Evolutionary conservation across 1,140 invertebrate species (phyloP), one percentile per base, ranked within the genome.

Genomic region (Pomacea maculata): DNA sequence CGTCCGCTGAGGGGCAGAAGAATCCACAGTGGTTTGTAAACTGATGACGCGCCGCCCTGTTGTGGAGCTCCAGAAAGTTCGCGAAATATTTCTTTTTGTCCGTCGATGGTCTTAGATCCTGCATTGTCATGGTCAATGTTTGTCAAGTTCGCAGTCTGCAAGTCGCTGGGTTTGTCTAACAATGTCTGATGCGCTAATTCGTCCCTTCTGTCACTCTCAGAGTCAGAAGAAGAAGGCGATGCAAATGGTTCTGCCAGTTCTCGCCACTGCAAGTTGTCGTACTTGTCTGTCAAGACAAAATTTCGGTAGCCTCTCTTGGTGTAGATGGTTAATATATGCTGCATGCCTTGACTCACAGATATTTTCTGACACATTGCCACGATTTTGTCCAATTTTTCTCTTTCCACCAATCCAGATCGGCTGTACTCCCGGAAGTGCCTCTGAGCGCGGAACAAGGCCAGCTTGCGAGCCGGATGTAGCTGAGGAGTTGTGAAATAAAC

Each of bases 1-100:
- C 77, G 77, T 25, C 77, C 77, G 54, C 15, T 68, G 45, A 78
- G 25, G 5, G 77, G 57, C 8, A 78, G 67, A n/a, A 70, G 67
- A 70, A 70, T 70, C 67, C 67, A 70, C 11, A 61, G 57, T 0
- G 57, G 4, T 61, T 61, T 61, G 57, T 61, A 61, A 11, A 9
- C 8, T 61, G 57, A 1, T 0, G 9, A 61, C 57, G 8, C 15
- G 34, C 34, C 34, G 34, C 34, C 34, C 3, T 45, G 34, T 45
- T 45, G 34, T 17, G 57, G 15, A 9, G 57, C 11, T 2, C 57
- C 57, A 17, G 15, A 61, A 61, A 14, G 57, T 61, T 61, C 57
- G 11, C 1, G 57, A 61, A 61, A 17, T 1, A 14, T 61, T 61
- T 61, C 57, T 61, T 61, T 11, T 61, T 61, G 57, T 61, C 57